Base-by-base conservation (phyloP, 2,888 invertebrate genomes). In the Cerceris ruficornis region DNA sequence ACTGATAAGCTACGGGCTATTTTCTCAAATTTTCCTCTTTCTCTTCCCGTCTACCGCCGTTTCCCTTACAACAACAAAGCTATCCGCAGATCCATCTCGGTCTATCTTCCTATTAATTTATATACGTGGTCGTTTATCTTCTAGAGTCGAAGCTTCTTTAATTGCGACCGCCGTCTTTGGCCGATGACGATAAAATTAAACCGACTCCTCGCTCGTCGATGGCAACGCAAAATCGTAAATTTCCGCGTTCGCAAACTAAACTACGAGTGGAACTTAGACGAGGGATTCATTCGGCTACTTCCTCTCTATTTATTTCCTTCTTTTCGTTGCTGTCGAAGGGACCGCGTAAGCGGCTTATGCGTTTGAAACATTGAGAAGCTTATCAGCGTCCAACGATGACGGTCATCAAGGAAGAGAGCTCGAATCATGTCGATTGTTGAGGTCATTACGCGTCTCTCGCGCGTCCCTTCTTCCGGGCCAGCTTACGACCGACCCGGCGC, bases 361-460 rank as follows among this genome's bases (percentile, higher is more conserved):
- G 65, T 67, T 17, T 39, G 13, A 28, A 50, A 43, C 72, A 42
- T 28, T 60, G 75, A 68, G 74, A 81, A 66, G 81, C 76, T 81
- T 81, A 83, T 81, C 80, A 67, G 62, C 62, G 78, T 50, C 50
- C 60, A 61, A 60, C 71, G 69, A 64, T 65, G 78, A 69, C 69
- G 59, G 67, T 74, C 69, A 81, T 83, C 82, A 69, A 77, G 84
- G 79, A 84, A 83, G 83, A 82, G 77, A 82, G 82, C 83, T 71
- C 66, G 79, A 72, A 81, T 81, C 72, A 80, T 71, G 83, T 75
- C 82, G 84, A 82, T 84, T 82, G 84, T 75, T 83, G 78, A 84
- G 82, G 82, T 84, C 83, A 81, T 84, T 84, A 83, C 75, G 76
- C 59, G 69, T 69, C 84, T 76, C 82, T 73, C 75, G 70, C 80